Conservation (phyloP, 2,888 invertebrate genomes). For the Allophyes oxyacanthae region DNA sequence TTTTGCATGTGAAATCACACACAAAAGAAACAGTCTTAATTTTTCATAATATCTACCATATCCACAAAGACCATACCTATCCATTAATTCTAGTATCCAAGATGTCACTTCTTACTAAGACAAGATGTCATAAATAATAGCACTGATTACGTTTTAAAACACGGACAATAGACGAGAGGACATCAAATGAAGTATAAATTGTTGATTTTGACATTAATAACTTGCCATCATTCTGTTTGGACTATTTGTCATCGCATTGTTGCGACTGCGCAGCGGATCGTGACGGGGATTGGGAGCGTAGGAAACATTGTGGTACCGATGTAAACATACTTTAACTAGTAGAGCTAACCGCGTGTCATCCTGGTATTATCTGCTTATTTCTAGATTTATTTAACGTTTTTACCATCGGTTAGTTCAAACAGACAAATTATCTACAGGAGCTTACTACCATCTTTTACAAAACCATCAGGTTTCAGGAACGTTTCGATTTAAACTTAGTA, state of each 20-base stretch:
- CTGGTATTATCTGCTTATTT: not conserved
- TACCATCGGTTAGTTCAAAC: no score
- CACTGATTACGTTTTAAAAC: slow-evolving; percentile 26
- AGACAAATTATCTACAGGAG: no score
- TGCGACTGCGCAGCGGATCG: slow-evolving; percentile 54
- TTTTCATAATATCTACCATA: no score
- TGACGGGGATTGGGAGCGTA: slow-evolving; percentile 58
- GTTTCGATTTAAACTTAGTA: no score
- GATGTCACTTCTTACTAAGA: not conserved
- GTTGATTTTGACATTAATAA: slow-evolving; percentile 55
- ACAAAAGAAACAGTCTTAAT: no score
- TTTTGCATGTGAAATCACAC: no score
- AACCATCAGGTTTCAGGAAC: no score
- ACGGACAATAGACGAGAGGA: slow-evolving; percentile 48
- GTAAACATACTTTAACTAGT: slow-evolving; percentile 31
- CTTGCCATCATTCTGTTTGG: slow-evolving; percentile 36
- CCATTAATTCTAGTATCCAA: not conserved
- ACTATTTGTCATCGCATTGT: slow-evolving; percentile 52
- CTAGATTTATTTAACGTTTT: no score
- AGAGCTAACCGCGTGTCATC: slow-evolving; percentile 4
- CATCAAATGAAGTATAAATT: slow-evolving; percentile 55
- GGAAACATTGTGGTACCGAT: slow-evolving; percentile 40
- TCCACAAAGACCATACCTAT: no score
- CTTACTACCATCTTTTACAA: no score
- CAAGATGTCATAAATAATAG: slow-evolving; percentile 33